Conservation (phyloP, 2,113 vertebrate species). For the Ochotona curzoniae region DNA sequence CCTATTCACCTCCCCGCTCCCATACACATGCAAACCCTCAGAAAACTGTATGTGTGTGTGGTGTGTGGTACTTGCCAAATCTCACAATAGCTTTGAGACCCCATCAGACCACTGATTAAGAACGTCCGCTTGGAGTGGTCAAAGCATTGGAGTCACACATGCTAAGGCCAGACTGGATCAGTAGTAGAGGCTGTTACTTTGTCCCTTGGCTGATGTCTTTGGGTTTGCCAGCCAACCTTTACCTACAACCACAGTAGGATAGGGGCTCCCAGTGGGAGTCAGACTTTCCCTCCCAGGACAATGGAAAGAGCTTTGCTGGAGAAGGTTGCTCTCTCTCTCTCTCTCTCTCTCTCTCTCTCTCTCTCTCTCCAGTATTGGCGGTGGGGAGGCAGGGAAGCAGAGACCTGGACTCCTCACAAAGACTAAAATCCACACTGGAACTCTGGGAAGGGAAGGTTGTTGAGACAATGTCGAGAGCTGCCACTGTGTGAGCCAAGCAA, state of each 20-base stretch:
- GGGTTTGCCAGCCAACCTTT: background rate
- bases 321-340: background rate
- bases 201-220: background rate
- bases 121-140: background rate
- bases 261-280: background rate
- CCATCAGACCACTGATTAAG: background rate
- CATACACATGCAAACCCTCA: too few species aligned
- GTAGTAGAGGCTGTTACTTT: background rate
- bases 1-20: background rate
- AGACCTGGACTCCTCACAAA: background rate
- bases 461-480: background rate
- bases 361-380: background rate
- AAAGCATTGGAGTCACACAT: conserved; percentile 24
- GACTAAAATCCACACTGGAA: background rate
- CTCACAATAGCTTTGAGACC: background rate
- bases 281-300: background rate
- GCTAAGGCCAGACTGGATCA: background rate
- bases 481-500: background rate
- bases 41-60: background rate
- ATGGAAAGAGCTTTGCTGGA: background rate
- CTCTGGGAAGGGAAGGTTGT: background rate
- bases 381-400: background rate
- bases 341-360: background rate
- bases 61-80: background rate
- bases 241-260: background rate